Base-by-base conservation (phyloP, 1,140 invertebrate species). In the Pseudomyrmex dendroicus region DNA sequence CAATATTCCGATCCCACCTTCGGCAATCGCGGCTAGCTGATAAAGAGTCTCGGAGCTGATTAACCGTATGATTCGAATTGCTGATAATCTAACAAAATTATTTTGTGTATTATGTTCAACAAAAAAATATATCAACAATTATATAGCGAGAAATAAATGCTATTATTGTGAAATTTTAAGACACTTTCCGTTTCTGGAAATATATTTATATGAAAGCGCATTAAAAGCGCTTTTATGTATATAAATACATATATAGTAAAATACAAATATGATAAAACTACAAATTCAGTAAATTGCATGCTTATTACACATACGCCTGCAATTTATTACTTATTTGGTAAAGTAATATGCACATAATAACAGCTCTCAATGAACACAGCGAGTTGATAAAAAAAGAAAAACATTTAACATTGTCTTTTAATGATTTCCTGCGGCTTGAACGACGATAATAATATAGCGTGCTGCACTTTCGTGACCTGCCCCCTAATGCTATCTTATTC, bases 401-500 rank as follows among this genome's bases (percentile, higher is more conserved):
- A 70, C 66, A 59, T 46, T 80, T 80, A 80, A 54, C 46, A 48
- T 80, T 80, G 76, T 80, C 76, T 80, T 72, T 72, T 72, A 80
- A 80, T 72, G 54, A 59, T 80, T 61, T 61, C 54, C 54, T 59
- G 4, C 7, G 7, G 17, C n/a, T 80, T 35, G 44, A 72, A 72
- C 44, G 44, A 70, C 76, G 76, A 54, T 80, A 80, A 80, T 80
- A 59, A n/a, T 56, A 72, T 80, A 46, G 66, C 76, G 76, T 80
- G 76, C 10, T 59, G 15, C 44, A 59, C 64, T 80, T 80, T 80
- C 76, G 76, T 80, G 76, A 80, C 76, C 17, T 20, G 22, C 66
- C 72, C 76, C n/a, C 56, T 72, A 80, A 80, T 80, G 76, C 64
- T 80, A 80, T 80, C 76, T 70, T 70, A 80, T 44, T 50, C 54